Base-by-base conservation (phyloP, 2,888 invertebrate genomes). In the Drosophila sordidapex region DNA sequence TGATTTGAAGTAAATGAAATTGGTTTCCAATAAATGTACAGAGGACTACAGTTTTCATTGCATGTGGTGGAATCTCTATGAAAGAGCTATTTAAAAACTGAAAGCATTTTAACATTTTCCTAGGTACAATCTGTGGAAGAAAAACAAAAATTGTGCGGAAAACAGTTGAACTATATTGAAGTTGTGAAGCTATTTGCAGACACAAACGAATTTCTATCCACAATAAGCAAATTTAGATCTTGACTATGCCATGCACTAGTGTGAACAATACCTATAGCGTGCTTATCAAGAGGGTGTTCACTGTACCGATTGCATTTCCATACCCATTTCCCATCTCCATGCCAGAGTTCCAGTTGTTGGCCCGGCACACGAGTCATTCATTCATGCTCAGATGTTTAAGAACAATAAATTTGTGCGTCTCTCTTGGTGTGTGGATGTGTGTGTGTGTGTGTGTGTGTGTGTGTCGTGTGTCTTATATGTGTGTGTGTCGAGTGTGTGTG, bases 361-460 rank as follows among this genome's bases (percentile, higher is more conserved):
- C 13, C 56, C 71, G 70, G 76, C 79, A 58, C 63, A 80, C 74
- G 57, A 80, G 77, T 62, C 77, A 70, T 77, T 74, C 76, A 72
- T 81, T 76, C 79, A 76, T 74, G 74, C 85, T 82, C 71, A 82
- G 73, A 87, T 84, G 81, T 85, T 79, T 81, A 84, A 84, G 85
- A 77, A 87, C 85, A 87, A 83, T 78, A 81, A 78, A 76, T 81
- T 81, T 80, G 78, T 78, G 79, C 56, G 70, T 62, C 36, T 66
- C 46, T 66, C 29, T 59, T 53, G 29, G 46, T 40, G 57, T 21
- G n/a, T n/a, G 54, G n/a, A 43, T 52, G 65, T 58, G 40, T 31
- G 33, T n/a, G n/a, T 4, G 15, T 51, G 38, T 38, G 59, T 29
- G 36, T 25, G 49, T 15, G 54, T 27, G 57, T 10, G 21, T 25